A percentile compares a stretch with the other conserved stretches of the same genome.
phyloP scores from a whole-genome alignment of 2,113 vertebrate species.

The Nothobranchius furzeri region DNA sequence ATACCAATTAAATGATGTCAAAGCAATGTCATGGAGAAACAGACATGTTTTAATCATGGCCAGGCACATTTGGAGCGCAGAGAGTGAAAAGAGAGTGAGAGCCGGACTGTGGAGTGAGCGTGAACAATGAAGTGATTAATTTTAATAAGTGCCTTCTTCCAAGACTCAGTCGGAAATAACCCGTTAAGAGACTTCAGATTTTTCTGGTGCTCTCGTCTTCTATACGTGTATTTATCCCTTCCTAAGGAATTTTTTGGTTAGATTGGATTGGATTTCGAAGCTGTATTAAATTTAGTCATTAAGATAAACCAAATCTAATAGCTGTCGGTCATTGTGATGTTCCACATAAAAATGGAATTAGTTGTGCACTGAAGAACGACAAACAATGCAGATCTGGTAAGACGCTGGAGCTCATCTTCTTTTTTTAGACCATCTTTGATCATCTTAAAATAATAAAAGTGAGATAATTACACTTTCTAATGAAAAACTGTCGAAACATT shows the following conservation, averaged over 20 bases:
- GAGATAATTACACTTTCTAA: neutral
- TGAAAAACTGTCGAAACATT: neutral
- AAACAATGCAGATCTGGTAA: conserved; percentile 20
- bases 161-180: conserved; percentile 82
- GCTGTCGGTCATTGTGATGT: conserved; percentile 81
- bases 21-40: conserved; percentile 77
- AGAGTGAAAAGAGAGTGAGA: conserved; percentile 59
- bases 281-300: conserved; percentile 77
- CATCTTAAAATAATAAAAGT: conserved; percentile 10
- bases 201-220: conserved; percentile 23
- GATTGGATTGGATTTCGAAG: conserved; percentile 83
- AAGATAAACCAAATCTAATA: conserved; percentile 81
- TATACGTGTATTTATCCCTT: conserved; percentile 76
- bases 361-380: conserved; percentile 23
- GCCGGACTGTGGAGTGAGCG: conserved; percentile 63
- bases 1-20: conserved; percentile 80
- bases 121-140: conserved; percentile 77
- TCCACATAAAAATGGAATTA: conserved; percentile 36
- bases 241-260: conserved; percentile 74
- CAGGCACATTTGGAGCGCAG: conserved; percentile 61
- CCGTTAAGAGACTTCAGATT: conserved; percentile 84
- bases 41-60: conserved; percentile 78
- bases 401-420: conserved; percentile 25
- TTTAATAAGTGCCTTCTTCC: conserved; percentile 84
- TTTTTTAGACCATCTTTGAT: conserved; percentile 20